phyloP scores from a whole-genome alignment of 2,113 vertebrate species.

The Pangasianodon hypophthalmus region DNA sequence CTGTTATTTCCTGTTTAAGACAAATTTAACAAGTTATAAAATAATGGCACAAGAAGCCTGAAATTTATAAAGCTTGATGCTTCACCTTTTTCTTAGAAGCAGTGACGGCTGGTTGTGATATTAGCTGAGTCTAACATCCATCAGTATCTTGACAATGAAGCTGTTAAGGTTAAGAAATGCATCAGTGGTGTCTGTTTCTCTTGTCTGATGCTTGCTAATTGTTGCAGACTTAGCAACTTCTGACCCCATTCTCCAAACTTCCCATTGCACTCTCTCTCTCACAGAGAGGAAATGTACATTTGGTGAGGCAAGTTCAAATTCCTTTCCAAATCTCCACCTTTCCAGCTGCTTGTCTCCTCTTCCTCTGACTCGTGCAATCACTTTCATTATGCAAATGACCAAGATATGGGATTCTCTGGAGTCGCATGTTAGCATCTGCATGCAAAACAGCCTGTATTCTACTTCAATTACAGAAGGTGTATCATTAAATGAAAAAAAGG shows the following conservation, averaged over 20 bases:
- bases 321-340: conserved; percentile 50
- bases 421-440: conserved; percentile 56
- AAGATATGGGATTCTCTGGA: conserved; percentile 51
- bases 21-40: not conserved
- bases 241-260: not conserved
- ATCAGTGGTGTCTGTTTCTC: not conserved
- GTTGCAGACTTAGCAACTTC: not conserved
- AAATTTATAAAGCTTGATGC: not conserved
- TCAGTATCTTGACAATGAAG: not conserved
- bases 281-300: conserved; percentile 22
- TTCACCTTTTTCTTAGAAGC: not conserved
- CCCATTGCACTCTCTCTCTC: not conserved
- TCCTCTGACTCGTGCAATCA: conserved; percentile 52
- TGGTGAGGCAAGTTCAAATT: conserved; percentile 35
- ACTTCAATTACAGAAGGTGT: conserved; percentile 58
- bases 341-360: conserved; percentile 48
- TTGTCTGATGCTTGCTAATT: not conserved
- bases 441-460: conserved; percentile 65
- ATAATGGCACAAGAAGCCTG: not conserved
- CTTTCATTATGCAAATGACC: conserved; percentile 63
- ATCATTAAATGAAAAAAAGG: conserved; percentile 44
- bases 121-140: not conserved
- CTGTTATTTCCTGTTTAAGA: not conserved
- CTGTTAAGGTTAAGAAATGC: not conserved
- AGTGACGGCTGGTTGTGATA: not conserved